Evolutionary conservation across 2,113 vertebrate species (phyloP).

Genomic region (Burhinus bistriatus): DNA sequence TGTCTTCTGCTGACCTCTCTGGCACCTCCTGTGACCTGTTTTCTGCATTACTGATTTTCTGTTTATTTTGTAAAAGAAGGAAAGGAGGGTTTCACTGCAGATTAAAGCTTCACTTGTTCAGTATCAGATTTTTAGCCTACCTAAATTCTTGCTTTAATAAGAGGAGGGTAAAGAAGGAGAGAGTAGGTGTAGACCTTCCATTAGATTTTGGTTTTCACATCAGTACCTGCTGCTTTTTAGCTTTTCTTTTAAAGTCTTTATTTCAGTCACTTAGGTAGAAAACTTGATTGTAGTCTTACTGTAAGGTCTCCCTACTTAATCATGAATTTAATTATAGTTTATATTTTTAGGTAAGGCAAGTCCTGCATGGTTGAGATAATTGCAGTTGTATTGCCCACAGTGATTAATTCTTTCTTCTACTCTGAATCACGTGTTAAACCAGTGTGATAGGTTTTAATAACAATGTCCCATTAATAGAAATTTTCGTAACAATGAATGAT

Average conservation of each 20-base stretch:
- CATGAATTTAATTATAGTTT: not conserved
- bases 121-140: not conserved
- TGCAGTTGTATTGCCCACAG: not conserved
- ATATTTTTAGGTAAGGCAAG: not conserved
- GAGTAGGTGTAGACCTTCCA: not conserved
- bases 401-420: not conserved
- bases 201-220: not conserved
- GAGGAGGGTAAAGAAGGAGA: not conserved
- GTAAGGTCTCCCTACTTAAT: not conserved
- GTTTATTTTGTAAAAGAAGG: not conserved
- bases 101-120: not conserved
- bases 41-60: not conserved
- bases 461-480: not conserved
- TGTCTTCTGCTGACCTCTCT: not conserved
- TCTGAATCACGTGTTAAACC: not conserved
- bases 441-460: slow-evolving; percentile 17
- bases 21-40: not conserved
- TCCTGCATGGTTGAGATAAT: slow-evolving; percentile 8
- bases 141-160: not conserved
- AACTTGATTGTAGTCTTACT: not conserved
- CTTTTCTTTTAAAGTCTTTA: not conserved
- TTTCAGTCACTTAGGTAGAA: not conserved
- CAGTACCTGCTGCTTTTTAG: not conserved
- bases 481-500: not conserved
- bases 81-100: not conserved